Evolutionary conservation across 1,140 invertebrate genomes (phyloP).

Genomic region (Rhyzopertha dominica): DNA sequence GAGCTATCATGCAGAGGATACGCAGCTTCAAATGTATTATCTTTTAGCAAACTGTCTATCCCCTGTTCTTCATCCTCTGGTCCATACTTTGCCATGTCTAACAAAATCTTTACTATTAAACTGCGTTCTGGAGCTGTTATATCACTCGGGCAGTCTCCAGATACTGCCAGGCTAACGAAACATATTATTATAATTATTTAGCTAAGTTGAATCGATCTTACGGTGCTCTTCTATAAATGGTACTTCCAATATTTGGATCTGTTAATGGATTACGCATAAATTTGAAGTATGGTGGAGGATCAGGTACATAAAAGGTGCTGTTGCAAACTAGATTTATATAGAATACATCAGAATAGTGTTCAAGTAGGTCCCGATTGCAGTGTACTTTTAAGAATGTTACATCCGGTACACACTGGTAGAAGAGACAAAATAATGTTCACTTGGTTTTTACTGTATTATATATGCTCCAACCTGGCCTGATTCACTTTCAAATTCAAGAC

Average conservation of each 20-base stretch:
- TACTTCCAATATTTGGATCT: slow-evolving; percentile 10
- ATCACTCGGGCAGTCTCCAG: slow-evolving; percentile 16
- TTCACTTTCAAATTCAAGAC: not conserved
- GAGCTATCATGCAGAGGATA: slow-evolving; percentile 61
- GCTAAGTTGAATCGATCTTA: slow-evolving; percentile 4
- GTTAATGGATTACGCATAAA: too few relatives aligned
- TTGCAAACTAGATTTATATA: too few relatives aligned
- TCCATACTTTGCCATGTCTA: slow-evolving; percentile 27
- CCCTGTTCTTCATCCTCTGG: slow-evolving; percentile 45
- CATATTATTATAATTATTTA: not conserved
- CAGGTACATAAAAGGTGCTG: too few relatives aligned
- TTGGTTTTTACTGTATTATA: too few relatives aligned
- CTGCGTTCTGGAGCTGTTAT: slow-evolving; percentile 30
- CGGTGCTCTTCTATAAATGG: slow-evolving; percentile 16
- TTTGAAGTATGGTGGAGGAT: too few relatives aligned
- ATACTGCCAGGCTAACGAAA: slow-evolving; percentile 21
- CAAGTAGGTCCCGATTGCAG: too few relatives aligned
- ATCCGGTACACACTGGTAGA: too few relatives aligned
- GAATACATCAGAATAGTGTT: too few relatives aligned
- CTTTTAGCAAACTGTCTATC: slow-evolving; percentile 53
- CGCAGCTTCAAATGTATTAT: slow-evolving; percentile 52
- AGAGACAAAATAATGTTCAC: too few relatives aligned
- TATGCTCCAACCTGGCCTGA: too few relatives aligned
- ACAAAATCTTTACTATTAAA: slow-evolving; percentile 27
- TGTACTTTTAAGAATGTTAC: too few relatives aligned